A percentile compares a stretch with the other conserved stretches of the same genome.
phyloP scores from a whole-genome alignment of 1,140 invertebrate species.

The Tyrophagus putrescentiae region DNA sequence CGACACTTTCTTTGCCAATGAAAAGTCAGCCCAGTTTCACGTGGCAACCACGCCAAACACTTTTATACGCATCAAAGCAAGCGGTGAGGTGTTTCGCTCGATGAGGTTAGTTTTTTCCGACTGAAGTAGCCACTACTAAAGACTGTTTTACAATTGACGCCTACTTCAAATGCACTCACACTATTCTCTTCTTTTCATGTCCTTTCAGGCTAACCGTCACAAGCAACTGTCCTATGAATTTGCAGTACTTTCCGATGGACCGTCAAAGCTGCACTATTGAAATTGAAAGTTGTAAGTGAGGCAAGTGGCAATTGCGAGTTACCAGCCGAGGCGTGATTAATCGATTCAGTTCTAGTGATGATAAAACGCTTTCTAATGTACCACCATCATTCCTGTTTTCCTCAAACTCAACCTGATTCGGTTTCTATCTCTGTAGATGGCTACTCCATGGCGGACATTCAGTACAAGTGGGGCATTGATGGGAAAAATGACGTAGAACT shows the following conservation, averaged over 20 bases:
- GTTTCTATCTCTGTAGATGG: conserved; percentile 28
- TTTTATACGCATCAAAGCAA: conserved; percentile 86
- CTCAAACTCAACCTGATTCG: conserved; percentile 23
- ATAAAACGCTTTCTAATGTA: too few species aligned
- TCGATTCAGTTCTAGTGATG: too few species aligned
- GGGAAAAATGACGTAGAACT: conserved; percentile 38
- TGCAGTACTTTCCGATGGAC: conserved; percentile 36
- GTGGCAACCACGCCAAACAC: conserved; percentile 92
- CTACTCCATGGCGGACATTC: conserved; percentile 62
- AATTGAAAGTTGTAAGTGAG: conserved; percentile 40
- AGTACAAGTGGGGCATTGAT: conserved; percentile 62
- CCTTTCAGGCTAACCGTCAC: conserved; percentile 34
- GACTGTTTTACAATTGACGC: too few species aligned
- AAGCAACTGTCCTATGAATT: conserved; percentile 34
- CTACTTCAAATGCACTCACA: too few species aligned
- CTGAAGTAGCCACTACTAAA: neutral
- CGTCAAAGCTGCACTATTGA: conserved; percentile 37
- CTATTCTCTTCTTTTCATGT: conserved; percentile 18
- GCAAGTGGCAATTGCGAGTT: too few species aligned
- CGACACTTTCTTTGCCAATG: conserved; percentile 92
- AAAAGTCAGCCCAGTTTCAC: conserved; percentile 89
- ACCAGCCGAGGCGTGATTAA: too few species aligned
- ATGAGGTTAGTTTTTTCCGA: conserved; percentile 48
- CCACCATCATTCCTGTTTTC: too few species aligned
- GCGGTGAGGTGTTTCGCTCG: conserved; percentile 81